phyloP scores from a whole-genome alignment of 1,140 invertebrate species.

The Bombus pascuorum region DNA sequence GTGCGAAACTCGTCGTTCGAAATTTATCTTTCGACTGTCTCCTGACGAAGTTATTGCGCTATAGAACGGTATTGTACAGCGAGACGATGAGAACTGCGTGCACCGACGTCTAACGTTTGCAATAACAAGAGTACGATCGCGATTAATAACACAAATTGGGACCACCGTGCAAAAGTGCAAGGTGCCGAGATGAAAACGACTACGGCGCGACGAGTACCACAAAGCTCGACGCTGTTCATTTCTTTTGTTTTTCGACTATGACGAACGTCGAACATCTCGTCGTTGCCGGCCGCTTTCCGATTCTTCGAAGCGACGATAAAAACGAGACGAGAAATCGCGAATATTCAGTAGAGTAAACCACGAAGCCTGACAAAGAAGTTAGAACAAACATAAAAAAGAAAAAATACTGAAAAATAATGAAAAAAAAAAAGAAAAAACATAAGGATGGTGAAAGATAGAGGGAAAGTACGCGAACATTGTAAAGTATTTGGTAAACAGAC shows the following conservation, averaged over 20 bases:
- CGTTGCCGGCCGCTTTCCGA: background rate
- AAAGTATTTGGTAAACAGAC: conserved; percentile 55
- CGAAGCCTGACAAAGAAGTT: conserved; percentile 3
- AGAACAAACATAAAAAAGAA: background rate
- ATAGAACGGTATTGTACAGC: background rate
- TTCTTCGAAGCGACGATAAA: conserved; percentile 23
- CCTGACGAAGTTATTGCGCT: background rate
- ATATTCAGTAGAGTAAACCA: conserved; percentile 10
- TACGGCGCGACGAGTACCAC: background rate
- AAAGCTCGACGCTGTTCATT: background rate
- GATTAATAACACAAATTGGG: conserved; percentile 54
- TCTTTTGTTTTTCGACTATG: background rate
- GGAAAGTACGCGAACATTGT: conserved; percentile 53
- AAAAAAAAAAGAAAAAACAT: background rate
- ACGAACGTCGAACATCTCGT: background rate
- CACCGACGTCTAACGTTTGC: conserved; percentile 14
- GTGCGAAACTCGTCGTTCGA: background rate
- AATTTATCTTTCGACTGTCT: background rate
- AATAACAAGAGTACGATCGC: conserved; percentile 27
- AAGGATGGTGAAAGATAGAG: background rate
- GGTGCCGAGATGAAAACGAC: conserved; percentile 46
- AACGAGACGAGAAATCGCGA: conserved; percentile 8
- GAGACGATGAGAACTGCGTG: background rate
- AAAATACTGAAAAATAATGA: background rate
- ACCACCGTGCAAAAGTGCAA: conserved; percentile 66